These are phyloP conservation scores for Vombatus ursinus DNA, from an alignment of 2,113 vertebrate species.

Conservation along the genomic window DNA sequence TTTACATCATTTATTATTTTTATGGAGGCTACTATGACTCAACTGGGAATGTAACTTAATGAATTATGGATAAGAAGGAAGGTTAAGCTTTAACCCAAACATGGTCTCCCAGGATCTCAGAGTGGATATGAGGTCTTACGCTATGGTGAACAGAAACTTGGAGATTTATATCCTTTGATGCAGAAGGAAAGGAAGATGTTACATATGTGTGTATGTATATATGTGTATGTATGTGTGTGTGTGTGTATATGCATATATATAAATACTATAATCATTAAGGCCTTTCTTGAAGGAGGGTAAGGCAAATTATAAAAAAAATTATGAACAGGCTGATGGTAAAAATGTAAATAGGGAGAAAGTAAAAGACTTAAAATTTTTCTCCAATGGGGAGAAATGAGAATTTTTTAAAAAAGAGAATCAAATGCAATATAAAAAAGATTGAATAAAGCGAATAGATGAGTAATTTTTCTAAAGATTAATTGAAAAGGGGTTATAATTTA, in stretches of 20 bases:
- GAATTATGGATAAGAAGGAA: slow-evolving; percentile 65
- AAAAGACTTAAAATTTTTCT: slow-evolving; percentile 14
- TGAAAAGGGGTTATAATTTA: neutral
- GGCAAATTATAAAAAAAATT: neutral
- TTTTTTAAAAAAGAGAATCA: neutral
- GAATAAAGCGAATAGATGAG: slow-evolving; percentile 10
- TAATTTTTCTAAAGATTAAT: slow-evolving; percentile 37
- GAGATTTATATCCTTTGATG: neutral
- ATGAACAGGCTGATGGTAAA: neutral
- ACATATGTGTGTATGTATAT: neutral
- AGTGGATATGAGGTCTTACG: slow-evolving; percentile 11
- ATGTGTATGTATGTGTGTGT: neutral
- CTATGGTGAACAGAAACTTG: slow-evolving; percentile 16
- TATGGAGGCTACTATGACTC: slow-evolving; percentile 46
- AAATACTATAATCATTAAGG: slow-evolving; percentile 15
- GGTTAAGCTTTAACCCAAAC: slow-evolving; percentile 32
- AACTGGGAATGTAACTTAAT: slow-evolving; percentile 50
- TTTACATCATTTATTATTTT: slow-evolving; percentile 65
- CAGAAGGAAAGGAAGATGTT: neutral
- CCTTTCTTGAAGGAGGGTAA: neutral
- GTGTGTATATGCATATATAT: neutral
- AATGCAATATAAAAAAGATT: neutral
- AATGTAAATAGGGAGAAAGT: neutral
- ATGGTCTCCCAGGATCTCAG: slow-evolving; percentile 35
- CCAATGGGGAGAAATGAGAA: slow-evolving; percentile 20